Base-by-base conservation (phyloP, 2,797 vertebrate species). In the Brotogeris chrysoptera region DNA sequence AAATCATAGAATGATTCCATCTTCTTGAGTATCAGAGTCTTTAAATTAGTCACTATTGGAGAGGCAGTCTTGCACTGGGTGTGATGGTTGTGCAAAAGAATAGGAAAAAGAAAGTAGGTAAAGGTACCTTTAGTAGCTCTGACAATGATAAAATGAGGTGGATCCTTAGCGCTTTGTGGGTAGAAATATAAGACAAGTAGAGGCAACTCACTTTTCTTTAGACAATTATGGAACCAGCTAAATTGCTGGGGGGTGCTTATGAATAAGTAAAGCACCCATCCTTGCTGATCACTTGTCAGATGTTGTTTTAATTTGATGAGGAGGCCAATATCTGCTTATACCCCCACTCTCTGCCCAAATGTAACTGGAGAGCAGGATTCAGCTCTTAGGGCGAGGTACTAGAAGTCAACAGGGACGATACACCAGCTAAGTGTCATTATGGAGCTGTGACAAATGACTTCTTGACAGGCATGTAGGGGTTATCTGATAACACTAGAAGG, bases 251-350 rank as follows among this genome's bases (percentile, higher is more conserved):
- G 73, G 73, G 30, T 84, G 76, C 43, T 30, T 72, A 93, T 95
- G 77, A 95, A 95, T 95, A 94, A 94, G 65, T 95, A 93, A 96
- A 95, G 28, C 36, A 81, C 39, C 82, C 60, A 23, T 81, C 77
- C 55, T 70, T 73, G 44, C 34, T 66, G 64, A 93, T 86, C 70
- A 88, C 47, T 90, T 88, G 77, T 86, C 93, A 95, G 92, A 84
- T 86, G 82, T 73, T 95, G 68, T 28, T 94, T 94, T 77, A 94
- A 86, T 92, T 84, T 66, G 64, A 73, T 44, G 39, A 93, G 23
- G 46, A 76, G 70, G 47, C 30, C 59, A 41, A 4, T 66, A 47
- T 39, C 36, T 90, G 63, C 55, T 64, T 66, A 55, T 70, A 53
- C 4, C 23, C n/a, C 47, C 13, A 9, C 25, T 47, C 27, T 72